Evolutionary conservation across 2,113 vertebrate genomes (phyloP).

Genomic region (Ploceus nigricollis): DNA sequence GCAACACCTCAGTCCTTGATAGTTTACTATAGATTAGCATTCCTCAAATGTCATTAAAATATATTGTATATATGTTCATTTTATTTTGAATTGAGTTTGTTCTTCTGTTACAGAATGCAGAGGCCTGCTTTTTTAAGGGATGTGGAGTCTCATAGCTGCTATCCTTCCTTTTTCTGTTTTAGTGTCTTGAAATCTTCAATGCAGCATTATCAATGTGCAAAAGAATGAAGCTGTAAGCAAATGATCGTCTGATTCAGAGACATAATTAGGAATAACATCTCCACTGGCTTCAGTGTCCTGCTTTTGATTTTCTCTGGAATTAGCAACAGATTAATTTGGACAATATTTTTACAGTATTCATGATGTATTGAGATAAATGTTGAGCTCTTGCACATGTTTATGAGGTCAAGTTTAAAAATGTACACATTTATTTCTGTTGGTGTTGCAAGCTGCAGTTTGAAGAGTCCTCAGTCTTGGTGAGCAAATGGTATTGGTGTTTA

Average conservation of each 20-base stretch:
- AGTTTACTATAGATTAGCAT: not conserved
- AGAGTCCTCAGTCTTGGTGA: not conserved
- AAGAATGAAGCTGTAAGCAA: not conserved
- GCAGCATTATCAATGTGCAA: not conserved
- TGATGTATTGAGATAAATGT: conserved; percentile 2
- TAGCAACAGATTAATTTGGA: not conserved
- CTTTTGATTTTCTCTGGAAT: not conserved
- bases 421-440: conserved; percentile 32
- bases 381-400: conserved; percentile 6
- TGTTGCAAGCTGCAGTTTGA: not conserved
- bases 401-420: conserved; percentile 8
- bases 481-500: not conserved
- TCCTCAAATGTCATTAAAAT: not conserved
- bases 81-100: not conserved
- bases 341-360: not conserved
- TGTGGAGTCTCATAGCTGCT: not conserved
- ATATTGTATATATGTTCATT: not conserved
- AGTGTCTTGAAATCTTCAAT: not conserved
- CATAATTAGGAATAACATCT: not conserved
- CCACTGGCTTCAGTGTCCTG: not conserved
- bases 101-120: not conserved
- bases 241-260: not conserved
- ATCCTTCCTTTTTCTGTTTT: not conserved
- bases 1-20: not conserved
- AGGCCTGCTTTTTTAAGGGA: not conserved